These are phyloP conservation scores for Fistularia commersonii DNA, from an alignment of 2,797 vertebrate genomes.

Conservation along the genomic window DNA sequence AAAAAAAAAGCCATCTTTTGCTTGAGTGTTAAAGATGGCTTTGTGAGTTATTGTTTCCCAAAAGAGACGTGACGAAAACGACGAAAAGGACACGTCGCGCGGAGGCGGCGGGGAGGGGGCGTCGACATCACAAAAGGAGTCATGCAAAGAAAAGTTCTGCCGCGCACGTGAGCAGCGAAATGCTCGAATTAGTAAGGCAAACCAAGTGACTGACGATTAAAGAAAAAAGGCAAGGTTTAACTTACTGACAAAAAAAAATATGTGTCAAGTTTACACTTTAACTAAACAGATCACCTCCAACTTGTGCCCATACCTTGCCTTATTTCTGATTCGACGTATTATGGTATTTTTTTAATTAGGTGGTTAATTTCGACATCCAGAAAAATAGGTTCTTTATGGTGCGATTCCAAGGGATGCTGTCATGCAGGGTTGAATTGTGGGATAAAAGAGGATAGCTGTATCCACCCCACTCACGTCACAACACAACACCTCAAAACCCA, in stretches of 20 bases:
- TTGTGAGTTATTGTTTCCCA: conserved; percentile 18
- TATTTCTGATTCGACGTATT: conserved; percentile 38
- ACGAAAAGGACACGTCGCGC: too few relatives aligned
- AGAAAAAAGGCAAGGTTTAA: conserved; percentile 55
- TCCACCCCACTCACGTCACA: conserved; percentile 79
- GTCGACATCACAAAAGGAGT: conserved; percentile 11
- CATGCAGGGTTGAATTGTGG: conserved; percentile 71
- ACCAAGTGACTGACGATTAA: conserved; percentile 3
- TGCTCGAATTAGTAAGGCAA: conserved; percentile 29
- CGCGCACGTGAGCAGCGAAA: conserved; percentile 21
- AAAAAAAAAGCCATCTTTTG: background rate
- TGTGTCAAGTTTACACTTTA: background rate
- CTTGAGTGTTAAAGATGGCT: conserved; percentile 17
- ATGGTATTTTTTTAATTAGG: conserved; percentile 20
- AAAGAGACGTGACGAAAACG: too few relatives aligned
- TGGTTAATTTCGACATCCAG: conserved; percentile 39
- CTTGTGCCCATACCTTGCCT: conserved; percentile 34
- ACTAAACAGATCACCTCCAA: background rate
- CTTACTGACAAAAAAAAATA: background rate
- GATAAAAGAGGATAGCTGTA: conserved; percentile 78
- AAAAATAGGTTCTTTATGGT: conserved; percentile 16
- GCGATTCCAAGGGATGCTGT: conserved; percentile 30
- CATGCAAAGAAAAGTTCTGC: conserved; percentile 43
- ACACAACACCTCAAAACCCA: conserved; percentile 56
- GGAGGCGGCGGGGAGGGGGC: conserved; percentile 16